Evolutionary conservation across 2,797 vertebrate genomes (phyloP), one percentile per base, ranked within the genome.

Genomic region (Scolopax bukidnonensis): DNA sequence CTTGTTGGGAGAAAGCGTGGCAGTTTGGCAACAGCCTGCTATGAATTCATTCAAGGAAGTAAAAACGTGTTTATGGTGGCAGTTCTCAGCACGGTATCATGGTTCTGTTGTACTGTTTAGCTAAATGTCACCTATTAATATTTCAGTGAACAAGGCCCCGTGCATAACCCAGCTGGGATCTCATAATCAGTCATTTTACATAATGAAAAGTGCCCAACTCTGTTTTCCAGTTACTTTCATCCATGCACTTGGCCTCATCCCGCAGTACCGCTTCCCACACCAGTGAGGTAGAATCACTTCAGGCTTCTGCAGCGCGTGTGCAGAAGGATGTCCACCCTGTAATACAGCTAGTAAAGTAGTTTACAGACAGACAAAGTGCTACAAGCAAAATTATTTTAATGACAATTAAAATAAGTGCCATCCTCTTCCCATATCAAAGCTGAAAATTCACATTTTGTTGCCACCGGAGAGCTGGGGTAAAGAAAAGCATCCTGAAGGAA

Each of bases 111-210:
- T 57, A 84, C 67, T 83, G 53, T 90, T 95, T 87, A 94, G 70
- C 67, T 89, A 93, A 96, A 95, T 95, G 83, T 78, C 74, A 63
- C 18, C 51, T 77, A 93, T 95, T 79, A 95, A 94, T 94, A 96
- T 91, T 95, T 94, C 84, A 94, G 85, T 74, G 86, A 94, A 93
- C 84, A 94, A 87, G 77, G 56, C 47, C 61, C 28, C 24, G n/a
- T 94, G 63, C 74, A 92, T 87, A 93, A 94, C 60, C 41, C 81
- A 96, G 30, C 70, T 95, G 92, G 71, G 83, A 90, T 86, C 59
- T 91, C 73, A 79, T 84, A 85, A 89, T 89, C 70, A 73, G 70
- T 90, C 79, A 61, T 76, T 95, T 89, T 82, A n/a, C 11, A 8
- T 91, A 74, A 77, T 4, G 19, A 69, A 81, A 70, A 60, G 36